phyloP scores from a whole-genome alignment of 2,797 vertebrate genomes.

The Clarias laeviceps region DNA sequence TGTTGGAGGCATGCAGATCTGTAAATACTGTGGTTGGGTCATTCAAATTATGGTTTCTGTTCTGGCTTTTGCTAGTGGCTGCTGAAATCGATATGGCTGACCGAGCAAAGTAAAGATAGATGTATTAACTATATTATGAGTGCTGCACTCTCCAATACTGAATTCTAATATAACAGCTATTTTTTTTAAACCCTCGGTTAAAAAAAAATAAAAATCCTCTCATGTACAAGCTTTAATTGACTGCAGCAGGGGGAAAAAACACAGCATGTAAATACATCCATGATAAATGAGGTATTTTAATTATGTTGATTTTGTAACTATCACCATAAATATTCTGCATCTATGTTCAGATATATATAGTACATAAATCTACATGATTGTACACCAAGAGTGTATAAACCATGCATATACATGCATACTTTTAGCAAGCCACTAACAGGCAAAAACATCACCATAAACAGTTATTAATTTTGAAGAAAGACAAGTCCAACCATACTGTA shows the following conservation, averaged over 20 bases:
- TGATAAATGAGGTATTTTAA: neutral
- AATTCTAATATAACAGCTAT: slow-evolving; percentile 5
- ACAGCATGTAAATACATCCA: slow-evolving; percentile 4
- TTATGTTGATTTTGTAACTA: neutral
- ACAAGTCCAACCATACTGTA: neutral
- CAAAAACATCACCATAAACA: neutral
- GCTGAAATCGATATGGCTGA: slow-evolving; percentile 26
- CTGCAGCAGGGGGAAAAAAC: neutral
- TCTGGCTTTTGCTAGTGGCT: slow-evolving; percentile 37
- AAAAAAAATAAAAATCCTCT: neutral
- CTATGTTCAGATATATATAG: neutral
- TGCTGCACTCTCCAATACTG: neutral
- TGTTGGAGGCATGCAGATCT: neutral
- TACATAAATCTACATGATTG: neutral
- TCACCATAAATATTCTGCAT: slow-evolving; percentile 5
- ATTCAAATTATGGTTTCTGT: slow-evolving; percentile 23
- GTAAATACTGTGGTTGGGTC: slow-evolving; percentile 29
- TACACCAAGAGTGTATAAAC: neutral
- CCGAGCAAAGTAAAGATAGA: slow-evolving; percentile 39
- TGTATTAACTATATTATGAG: slow-evolving; percentile 21
- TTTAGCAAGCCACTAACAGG: neutral
- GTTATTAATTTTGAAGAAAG: neutral
- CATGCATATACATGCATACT: neutral
- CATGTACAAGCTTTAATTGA: neutral
- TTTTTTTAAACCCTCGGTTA: slow-evolving; percentile 18